Base-by-base conservation (phyloP, 2,113 vertebrate species). In the Muntiacus reevesi region DNA sequence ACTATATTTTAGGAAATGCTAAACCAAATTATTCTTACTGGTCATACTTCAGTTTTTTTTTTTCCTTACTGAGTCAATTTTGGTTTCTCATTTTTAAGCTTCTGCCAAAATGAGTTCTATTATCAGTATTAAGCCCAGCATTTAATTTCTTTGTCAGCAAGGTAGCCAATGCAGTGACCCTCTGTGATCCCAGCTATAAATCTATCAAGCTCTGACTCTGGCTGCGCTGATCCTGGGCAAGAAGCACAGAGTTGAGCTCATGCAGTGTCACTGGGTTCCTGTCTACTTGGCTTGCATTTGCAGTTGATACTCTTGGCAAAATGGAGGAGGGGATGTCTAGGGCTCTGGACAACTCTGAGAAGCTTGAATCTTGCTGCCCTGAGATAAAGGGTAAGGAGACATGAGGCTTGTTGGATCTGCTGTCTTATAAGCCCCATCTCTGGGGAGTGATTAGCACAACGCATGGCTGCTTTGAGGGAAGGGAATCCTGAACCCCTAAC, bases 21-120 rank as follows among this genome's bases (percentile, higher is more conserved):
- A 76, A 84, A 52, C 23, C 19, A 45, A 87, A 82, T 92, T 94
- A 94, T 87, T 92, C 74, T 95, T 94, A 9, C 47, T 64, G n/a
- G 71, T 59, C 28, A 89, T 43, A 76, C 40, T 83, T 76, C 43
- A 59, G 78, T 21, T 71, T 94, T 86, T 50, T 84, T 89, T 94
- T 78, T 25, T 14, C n/a, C 64, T 82, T 30, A n/a, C 45, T 13
- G 33, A 67, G 40, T 91, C 74, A 92, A 52, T 90, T 97, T 91
- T 90, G 62, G 27, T 87, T 95, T 97, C 71, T 97, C 57, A 89
- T 94, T 97, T 95, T 87, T 89, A 96, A 95, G 43, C 12, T 54
- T 62, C 84, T 90, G 87, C 79, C 57, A 28, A 74, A 96, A 97
- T 92, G 47, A 95, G 16, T 64, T 94, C 79, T 97, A 47, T 78